These are phyloP conservation scores for Gracilinanus agilis DNA, from an alignment of 2,113 vertebrate species.

Conservation along the genomic window DNA sequence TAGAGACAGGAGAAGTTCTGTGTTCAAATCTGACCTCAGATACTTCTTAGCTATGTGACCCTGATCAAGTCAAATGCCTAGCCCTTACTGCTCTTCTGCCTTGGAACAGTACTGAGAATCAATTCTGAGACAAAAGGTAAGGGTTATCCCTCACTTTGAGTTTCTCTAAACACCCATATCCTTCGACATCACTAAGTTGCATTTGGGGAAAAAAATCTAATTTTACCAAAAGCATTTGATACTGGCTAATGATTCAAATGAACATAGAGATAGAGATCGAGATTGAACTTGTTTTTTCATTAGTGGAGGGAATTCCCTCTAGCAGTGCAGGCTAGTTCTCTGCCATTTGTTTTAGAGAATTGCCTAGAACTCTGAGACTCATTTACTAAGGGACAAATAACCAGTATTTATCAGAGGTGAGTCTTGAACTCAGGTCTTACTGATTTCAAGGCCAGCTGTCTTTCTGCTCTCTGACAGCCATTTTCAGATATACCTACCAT, in stretches of 20 bases:
- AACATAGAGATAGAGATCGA: neutral
- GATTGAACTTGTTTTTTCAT: neutral
- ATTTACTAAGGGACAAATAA: neutral
- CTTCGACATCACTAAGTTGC: neutral
- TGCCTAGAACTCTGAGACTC: neutral
- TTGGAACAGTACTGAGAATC: too few species aligned
- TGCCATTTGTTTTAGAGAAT: neutral
- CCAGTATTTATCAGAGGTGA: neutral
- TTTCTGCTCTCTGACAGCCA: neutral
- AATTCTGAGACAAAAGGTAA: too few species aligned
- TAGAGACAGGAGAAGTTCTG: too few species aligned
- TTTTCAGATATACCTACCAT: neutral
- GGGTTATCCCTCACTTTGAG: neutral
- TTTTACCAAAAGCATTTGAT: neutral
- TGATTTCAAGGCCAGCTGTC: neutral
- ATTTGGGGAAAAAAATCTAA: neutral
- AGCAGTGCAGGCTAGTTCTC: neutral
- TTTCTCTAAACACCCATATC: neutral
- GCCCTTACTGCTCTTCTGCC: too few species aligned
- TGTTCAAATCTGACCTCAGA: too few species aligned
- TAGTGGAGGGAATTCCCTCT: neutral
- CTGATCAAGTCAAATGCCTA: too few species aligned
- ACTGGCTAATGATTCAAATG: neutral
- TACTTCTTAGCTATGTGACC: too few species aligned
- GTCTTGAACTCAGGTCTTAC: neutral